Percentiles rank a stretch among this genome's conserved stretches.
Conservation (phyloP, 1,140 invertebrate genomes). For the Ceratina australensis region DNA sequence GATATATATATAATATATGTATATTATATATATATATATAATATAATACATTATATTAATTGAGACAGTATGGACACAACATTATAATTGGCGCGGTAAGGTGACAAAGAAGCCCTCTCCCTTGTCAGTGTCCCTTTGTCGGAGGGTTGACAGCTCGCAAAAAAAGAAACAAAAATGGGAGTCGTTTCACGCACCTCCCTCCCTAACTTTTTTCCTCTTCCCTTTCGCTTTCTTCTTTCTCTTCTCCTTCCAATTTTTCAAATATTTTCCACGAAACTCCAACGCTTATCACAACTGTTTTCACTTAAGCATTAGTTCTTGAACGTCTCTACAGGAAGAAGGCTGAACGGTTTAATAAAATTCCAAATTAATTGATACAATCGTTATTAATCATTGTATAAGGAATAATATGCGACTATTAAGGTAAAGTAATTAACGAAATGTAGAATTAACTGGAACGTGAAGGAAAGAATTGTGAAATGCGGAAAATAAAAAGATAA, state of each 20-base stretch:
- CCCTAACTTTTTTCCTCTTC: background rate
- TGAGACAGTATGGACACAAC: conserved; percentile 78
- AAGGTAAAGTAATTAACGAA: too few relatives aligned
- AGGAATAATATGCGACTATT: too few relatives aligned
- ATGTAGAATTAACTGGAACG: too few relatives aligned
- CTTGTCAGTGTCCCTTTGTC: conserved; percentile 45
- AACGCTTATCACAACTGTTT: conserved; percentile 43
- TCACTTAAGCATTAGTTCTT: conserved; percentile 31
- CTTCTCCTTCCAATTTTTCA: conserved; percentile 9
- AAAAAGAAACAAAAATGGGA: background rate
- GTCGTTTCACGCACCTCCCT: conserved; percentile 10
- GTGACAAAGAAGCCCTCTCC: conserved; percentile 58
- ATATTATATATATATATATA: conserved; percentile 51
- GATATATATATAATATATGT: conserved; percentile 70
- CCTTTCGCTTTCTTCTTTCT: conserved; percentile 29
- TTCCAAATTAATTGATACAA: too few relatives aligned
- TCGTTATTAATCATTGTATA: too few relatives aligned
- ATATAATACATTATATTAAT: conserved; percentile 68
- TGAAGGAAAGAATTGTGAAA: too few relatives aligned
- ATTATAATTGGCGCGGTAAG: conserved; percentile 74
- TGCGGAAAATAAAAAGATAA: too few relatives aligned
- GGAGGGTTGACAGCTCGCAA: conserved; percentile 31
- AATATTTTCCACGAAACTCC: too few relatives aligned
- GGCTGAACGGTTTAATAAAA: background rate
- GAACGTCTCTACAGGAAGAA: conserved; percentile 8